Base-by-base conservation (phyloP, 2,113 vertebrate species). In the Mesoclemmys tuberculata region DNA sequence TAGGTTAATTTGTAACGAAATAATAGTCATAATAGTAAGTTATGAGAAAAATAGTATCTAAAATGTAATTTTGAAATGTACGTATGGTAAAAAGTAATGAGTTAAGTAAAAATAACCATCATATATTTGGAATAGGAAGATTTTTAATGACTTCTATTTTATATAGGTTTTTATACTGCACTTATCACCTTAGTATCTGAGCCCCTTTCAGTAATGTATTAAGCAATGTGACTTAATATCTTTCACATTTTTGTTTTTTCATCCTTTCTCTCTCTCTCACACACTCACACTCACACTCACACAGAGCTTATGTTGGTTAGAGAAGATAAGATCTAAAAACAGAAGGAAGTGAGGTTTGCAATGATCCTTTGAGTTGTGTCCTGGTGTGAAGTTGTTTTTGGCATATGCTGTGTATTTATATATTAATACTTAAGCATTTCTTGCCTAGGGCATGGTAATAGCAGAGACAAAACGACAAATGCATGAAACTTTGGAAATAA, bases 391-490 rank as follows among this genome's bases (percentile, higher is more conserved):
- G 82, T 78, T 87, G 48, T 87, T 88, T 85, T 90, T 87, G 55
- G 29, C 90, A 3, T 86, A 54, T 74, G n/a, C 92, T 31, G 52
- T 44, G 21, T 79, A 92, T 88, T 89, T 92, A 22, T 90, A 93
- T 96, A 75, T 92, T 95, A 89, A 93, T 71, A 95, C 93, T 92
- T 83, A 97, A 90, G 48, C 83, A 93, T 97, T 77, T 97, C 95
- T 98, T 92, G 93, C 64, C 1, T 64, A 99, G 99, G 99, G 99
- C 85, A 99, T 99, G 99, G 99, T 99, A 48, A 99, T 99, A 90
- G 99, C 99, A 71, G 99, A 99, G 98, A 99, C 99, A 46, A 99
- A 99, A 96, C 98, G 99, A 14, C 99, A 99, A 96, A 99, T 99
- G 99, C 99, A 99, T 8, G 99, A 99, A 96, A 99, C 99, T 0